Conservation (phyloP, 1,140 invertebrate species). For the roundworm (Caenorhabditis elegans) region WBcel235 BX284603.4:6790001-6790500, state of each 20-base stretch:
- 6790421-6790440: no score
- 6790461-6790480: conserved; percentile 40
- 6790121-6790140: conserved; percentile 27
- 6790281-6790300: neutral
- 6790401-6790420: neutral
- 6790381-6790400: conserved; percentile 43
- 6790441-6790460: conserved; percentile 13
- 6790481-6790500: conserved; percentile 28
- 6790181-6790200: neutral
- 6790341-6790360: neutral
- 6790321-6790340: neutral
- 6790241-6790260: conserved; percentile 39
- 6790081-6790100: neutral
- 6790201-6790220: neutral
- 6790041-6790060: neutral
- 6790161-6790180: conserved; percentile 37
- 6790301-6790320: neutral
- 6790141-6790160: conserved; percentile 42
- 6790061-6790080: conserved; percentile 36
- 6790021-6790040: conserved; percentile 30
- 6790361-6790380: conserved; percentile 33
- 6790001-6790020: conserved; percentile 22
- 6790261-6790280: conserved; percentile 43
- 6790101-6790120: conserved; percentile 28
- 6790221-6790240: conserved; percentile 23